Conservation (phyloP, 2,888 invertebrate species). For the Melanostoma scalare region DNA sequence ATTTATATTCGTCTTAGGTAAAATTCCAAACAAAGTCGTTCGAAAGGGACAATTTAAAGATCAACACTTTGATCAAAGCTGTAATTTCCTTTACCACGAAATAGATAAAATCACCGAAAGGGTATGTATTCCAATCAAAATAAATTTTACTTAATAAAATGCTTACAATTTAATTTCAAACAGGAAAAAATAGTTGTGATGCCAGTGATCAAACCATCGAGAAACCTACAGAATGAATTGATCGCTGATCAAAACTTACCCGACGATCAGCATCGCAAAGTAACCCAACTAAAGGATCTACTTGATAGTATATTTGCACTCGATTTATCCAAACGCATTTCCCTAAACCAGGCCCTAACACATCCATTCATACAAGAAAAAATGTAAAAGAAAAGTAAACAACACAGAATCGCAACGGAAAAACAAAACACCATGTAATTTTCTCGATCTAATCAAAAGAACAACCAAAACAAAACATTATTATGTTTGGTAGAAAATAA, state of each 20-base stretch:
- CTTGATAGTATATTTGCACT: constrained; percentile 95
- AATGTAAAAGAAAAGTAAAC: constrained; percentile 83
- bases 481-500: constrained; percentile 65
- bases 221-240: constrained; percentile 94
- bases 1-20: constrained; percentile 80
- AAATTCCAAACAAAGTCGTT: constrained; percentile 97
- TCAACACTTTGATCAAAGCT: constrained; percentile 97
- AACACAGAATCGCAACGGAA: constrained; percentile 5
- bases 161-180: constrained; percentile 24
- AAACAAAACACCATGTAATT: constrained; percentile 60
- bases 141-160: neutral
- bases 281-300: constrained; percentile 94
- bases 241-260: constrained; percentile 94
- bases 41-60: constrained; percentile 97
- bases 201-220: constrained; percentile 92
- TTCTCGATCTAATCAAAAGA: constrained; percentile 54
- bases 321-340: constrained; percentile 95
- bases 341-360: constrained; percentile 95
- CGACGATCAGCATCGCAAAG: constrained; percentile 94
- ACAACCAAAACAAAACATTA: constrained; percentile 51
- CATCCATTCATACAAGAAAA: constrained; percentile 98
- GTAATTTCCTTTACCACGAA: constrained; percentile 98
- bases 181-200: constrained; percentile 99
- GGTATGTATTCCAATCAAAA: constrained; percentile 85
- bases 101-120: constrained; percentile 98